Conservation (phyloP, 2,113 vertebrate genomes). For the Laterallus jamaicensis region DNA sequence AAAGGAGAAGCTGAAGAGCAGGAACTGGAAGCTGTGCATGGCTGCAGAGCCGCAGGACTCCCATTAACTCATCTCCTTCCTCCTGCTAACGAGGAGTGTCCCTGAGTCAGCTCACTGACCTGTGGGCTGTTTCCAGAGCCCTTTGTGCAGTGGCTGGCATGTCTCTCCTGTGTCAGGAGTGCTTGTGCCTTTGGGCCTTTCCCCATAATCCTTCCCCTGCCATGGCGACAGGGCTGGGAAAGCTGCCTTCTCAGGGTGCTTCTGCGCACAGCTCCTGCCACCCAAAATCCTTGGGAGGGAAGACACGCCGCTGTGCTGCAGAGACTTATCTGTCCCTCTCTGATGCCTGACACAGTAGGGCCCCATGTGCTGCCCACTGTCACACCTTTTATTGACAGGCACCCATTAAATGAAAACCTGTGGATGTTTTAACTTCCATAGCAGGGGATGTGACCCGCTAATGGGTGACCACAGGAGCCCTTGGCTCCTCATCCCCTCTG, state of each 20-base stretch:
- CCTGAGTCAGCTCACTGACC: not conserved
- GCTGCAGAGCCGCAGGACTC: not conserved
- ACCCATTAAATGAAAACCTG: not conserved
- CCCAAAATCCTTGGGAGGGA: not conserved
- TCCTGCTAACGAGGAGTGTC: not conserved
- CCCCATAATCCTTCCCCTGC: not conserved
- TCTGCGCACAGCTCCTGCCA: not conserved
- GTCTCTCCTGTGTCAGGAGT: not conserved
- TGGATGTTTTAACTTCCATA: not conserved
- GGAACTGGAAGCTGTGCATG: accelerated
- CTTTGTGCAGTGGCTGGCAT: accelerated
- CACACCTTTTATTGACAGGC: not conserved
- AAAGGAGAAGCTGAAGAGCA: not conserved
- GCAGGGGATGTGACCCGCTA: not conserved
- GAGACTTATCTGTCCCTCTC: not conserved
- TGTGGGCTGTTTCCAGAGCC: not conserved
- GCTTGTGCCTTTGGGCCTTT: not conserved
- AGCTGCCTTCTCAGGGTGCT: not conserved
- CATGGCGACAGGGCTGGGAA: not conserved
- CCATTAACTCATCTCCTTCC: not conserved
- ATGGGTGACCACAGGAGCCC: not conserved
- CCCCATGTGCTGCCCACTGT: accelerated
- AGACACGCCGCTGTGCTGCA: accelerated
- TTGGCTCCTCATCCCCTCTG: not conserved
- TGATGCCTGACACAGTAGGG: accelerated